phyloP scores from a whole-genome alignment of 2,113 vertebrate genomes.

The Platysteira castanea region DNA sequence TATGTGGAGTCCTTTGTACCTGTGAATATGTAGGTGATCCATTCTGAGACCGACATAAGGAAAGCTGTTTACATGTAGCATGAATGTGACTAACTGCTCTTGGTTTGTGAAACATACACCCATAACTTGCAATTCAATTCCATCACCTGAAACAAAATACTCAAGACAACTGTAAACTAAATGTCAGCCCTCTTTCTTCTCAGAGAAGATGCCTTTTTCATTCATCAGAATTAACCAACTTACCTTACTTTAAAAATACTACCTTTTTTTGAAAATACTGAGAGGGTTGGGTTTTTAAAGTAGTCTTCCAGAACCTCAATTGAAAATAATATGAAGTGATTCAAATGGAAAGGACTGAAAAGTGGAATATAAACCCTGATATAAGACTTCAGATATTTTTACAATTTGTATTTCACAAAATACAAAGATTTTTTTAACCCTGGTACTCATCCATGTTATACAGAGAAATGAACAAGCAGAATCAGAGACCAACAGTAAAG shows the following conservation, averaged over 20 bases:
- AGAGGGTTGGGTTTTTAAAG: background rate
- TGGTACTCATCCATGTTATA: background rate
- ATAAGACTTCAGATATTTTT: background rate
- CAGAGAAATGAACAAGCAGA: background rate
- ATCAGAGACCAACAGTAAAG: background rate
- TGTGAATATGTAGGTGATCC: background rate
- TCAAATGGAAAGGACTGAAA: background rate
- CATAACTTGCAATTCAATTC: constrained; percentile 29
- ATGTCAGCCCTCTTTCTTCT: constrained; percentile 5
- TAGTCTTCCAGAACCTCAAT: background rate
- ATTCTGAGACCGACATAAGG: background rate
- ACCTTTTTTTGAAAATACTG: background rate
- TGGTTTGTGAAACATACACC: background rate
- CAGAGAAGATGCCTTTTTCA: background rate
- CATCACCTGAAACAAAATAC: constrained; percentile 41
- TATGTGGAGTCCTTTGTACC: background rate
- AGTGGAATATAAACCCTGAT: background rate
- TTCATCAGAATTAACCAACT: background rate
- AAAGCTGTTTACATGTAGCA: background rate
- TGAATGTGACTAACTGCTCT: background rate
- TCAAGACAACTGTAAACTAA: constrained; percentile 12
- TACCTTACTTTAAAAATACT: background rate
- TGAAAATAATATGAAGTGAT: background rate
- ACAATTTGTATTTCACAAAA: no score
- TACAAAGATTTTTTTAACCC: background rate